Base-by-base conservation (phyloP, 2,888 invertebrate genomes). In the Uloborus plumipes region DNA sequence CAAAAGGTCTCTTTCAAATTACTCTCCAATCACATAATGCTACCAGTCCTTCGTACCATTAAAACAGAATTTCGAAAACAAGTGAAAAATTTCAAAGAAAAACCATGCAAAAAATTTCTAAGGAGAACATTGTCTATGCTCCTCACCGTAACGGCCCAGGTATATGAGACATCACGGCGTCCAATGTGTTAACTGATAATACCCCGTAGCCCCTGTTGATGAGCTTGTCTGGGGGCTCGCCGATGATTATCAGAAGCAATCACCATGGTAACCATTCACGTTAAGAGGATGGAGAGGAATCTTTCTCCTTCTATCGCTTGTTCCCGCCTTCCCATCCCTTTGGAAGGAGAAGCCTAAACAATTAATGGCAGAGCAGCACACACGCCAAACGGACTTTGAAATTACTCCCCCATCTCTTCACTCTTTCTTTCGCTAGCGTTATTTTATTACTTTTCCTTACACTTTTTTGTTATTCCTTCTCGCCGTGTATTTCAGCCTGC, bases 161-260 rank as follows among this genome's bases (percentile, higher is more conserved):
- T 39, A 39, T 39, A 39, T 9, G 39, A 39, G 39, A 39, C 39
- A 39, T 7, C 39, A 39, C 39, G 39, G 39, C 39, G 39, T 39
- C 39, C 39, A 39, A 39, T 39, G 80, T 81, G 80, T 81, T 81
- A 81, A 74, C 80, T 74, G 80, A 81, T 81, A 81, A 81, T 81
- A 74, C 80, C 80, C 80, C 55, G 70, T 71, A 70, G 77, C 70
- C 73, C 74, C 73, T 74, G 74, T 81, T 81, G 80, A 81, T 81
- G 80, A 81, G 80, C 64, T 64, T 81, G 74, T 81, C 80, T 81
- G 55, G 55, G 64, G 66, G 71, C 65, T 65, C 77, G 58, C 71
- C 39, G 78, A 81, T 81, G 80, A 81, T 81, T 69, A 81, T 81
- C 80, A 81, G 80, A 72, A 50, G 80, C 80, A 81, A 81, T 81